phyloP scores from a whole-genome alignment of 2,797 vertebrate species.

The Pseudomugil tenellus region DNA sequence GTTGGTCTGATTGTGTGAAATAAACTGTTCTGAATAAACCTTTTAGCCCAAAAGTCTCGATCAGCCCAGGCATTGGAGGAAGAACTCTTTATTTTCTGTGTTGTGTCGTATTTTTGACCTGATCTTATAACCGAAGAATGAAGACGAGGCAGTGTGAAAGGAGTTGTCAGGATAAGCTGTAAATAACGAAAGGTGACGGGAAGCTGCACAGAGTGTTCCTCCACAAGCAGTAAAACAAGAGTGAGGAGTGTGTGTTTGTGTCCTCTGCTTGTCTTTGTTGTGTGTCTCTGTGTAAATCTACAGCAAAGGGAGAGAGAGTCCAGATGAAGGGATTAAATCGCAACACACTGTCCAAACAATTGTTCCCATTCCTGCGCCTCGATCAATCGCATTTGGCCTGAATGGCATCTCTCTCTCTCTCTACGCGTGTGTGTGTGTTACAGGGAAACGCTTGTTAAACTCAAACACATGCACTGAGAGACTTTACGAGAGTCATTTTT shows the following conservation, averaged over 20 bases:
- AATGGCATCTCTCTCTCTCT: slow-evolving; percentile 31
- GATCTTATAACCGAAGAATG: slow-evolving; percentile 20
- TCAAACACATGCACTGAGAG: slow-evolving; percentile 15
- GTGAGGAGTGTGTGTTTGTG: slow-evolving; percentile 7
- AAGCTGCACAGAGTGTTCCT: slow-evolving; percentile 19
- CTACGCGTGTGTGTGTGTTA: slow-evolving; percentile 10
- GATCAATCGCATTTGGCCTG: slow-evolving; percentile 61
- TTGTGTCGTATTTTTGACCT: slow-evolving; percentile 13
- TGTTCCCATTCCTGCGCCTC: slow-evolving; percentile 65
- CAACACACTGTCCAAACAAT: slow-evolving; percentile 73
- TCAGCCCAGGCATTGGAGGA: neutral
- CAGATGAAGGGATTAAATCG: slow-evolving; percentile 80
- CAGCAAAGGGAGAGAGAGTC: slow-evolving; percentile 49
- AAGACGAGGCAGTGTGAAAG: slow-evolving; percentile 17
- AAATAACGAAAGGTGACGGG: slow-evolving; percentile 44
- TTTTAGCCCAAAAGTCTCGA: neutral
- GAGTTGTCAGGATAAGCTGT: slow-evolving; percentile 33
- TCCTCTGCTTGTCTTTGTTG: slow-evolving; percentile 4
- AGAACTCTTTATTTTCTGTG: neutral
- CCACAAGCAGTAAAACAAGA: neutral
- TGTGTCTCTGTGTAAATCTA: slow-evolving; percentile 22
- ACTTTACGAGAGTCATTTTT: slow-evolving; percentile 12
- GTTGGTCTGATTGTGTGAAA: neutral
- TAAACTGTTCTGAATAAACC: too few species aligned
- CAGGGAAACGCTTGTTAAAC: slow-evolving; percentile 16